Conservation (phyloP, 1,140 invertebrate genomes). For the Halesus radiatus region DNA sequence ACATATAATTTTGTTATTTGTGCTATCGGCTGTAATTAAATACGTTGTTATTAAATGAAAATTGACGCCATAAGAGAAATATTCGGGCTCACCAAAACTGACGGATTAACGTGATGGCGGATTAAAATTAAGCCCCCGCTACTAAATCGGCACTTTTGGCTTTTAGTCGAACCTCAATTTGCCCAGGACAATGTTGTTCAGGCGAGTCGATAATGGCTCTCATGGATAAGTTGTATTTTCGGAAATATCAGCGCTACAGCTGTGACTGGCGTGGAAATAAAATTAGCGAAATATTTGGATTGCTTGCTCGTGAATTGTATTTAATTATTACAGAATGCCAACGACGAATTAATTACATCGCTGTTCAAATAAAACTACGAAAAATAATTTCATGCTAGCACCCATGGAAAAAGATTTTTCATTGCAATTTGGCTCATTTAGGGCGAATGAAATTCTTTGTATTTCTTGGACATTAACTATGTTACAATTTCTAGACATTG, state of each 20-base stretch:
- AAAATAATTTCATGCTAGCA: no score
- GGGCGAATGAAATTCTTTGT: no score
- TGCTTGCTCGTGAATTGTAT: no score
- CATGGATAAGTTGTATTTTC: neutral
- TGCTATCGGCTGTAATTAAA: neutral
- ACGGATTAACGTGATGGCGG: neutral
- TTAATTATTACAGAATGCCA: no score
- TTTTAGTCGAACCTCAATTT: constrained; percentile 20
- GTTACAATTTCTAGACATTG: no score
- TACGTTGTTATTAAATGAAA: neutral
- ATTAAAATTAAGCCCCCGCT: neutral
- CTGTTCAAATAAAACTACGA: no score
- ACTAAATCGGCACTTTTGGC: neutral
- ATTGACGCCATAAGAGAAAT: neutral
- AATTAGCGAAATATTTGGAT: neutral
- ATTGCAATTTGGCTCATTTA: no score
- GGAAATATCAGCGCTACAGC: neutral
- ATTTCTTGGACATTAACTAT: no score
- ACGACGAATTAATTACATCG: no score
- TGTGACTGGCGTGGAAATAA: constrained; percentile 12
- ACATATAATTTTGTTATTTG: no score
- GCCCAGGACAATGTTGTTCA: neutral
- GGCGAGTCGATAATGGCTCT: constrained; percentile 6
- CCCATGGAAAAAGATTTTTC: no score
- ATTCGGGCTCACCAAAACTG: neutral